Percentiles rank a stretch among this genome's conserved stretches.
These are phyloP conservation scores for Cephalopachus bancanus DNA, from an alignment of 2,797 vertebrate genomes.

Conservation along the genomic window DNA sequence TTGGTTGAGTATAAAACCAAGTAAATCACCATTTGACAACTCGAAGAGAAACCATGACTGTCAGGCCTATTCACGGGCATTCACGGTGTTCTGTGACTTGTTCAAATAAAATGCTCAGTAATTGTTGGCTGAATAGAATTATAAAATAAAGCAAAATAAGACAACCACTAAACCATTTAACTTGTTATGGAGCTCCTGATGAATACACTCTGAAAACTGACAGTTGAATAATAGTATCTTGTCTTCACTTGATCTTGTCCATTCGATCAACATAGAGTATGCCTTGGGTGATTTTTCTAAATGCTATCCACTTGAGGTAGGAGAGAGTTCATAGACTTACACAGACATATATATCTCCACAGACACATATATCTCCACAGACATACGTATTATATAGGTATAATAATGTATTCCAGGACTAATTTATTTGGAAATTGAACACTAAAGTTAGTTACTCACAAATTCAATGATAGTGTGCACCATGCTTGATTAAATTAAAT, in stretches of 20 bases:
- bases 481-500: conserved; percentile 14
- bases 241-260: background rate
- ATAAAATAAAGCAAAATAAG: background rate
- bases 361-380: background rate
- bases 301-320: background rate
- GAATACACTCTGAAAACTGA: background rate
- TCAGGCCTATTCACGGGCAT: background rate
- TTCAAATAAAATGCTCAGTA: background rate
- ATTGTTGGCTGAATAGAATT: background rate
- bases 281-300: background rate
- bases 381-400: background rate
- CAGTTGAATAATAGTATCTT: background rate
- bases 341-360: background rate
- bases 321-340: background rate
- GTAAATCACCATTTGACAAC: background rate
- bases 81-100: background rate
- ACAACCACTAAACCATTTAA: background rate
- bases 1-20: background rate
- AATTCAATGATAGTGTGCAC: background rate
- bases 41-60: background rate
- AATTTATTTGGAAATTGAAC: conserved; percentile 51
- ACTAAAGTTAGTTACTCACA: background rate
- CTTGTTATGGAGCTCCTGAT: background rate
- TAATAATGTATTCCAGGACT: background rate
- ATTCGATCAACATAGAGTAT: background rate